These are phyloP conservation scores for Lepeophtheirus nordmannii DNA, from an alignment of 2,888 invertebrate genomes.

Conservation along the genomic window DNA sequence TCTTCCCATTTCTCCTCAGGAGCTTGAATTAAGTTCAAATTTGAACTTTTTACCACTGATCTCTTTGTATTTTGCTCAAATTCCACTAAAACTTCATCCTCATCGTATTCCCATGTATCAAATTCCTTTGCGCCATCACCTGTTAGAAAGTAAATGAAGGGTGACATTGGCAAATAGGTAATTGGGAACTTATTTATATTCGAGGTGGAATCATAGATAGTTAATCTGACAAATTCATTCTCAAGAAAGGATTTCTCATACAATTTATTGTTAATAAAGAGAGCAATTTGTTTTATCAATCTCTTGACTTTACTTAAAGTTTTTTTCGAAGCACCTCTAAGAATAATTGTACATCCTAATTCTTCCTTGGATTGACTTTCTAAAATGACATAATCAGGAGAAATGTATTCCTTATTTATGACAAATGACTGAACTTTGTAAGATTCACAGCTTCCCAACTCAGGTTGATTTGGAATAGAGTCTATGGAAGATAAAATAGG, in stretches of 20 bases:
- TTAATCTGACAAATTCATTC: not conserved
- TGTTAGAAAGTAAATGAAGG: not conserved
- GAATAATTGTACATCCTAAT: constrained; percentile 68
- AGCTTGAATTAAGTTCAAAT: not conserved
- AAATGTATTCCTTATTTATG: not conserved
- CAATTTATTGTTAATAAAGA: constrained; percentile 2
- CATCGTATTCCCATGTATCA: not conserved
- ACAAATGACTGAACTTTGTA: constrained; percentile 49
- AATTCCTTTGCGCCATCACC: not conserved
- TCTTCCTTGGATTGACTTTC: constrained; percentile 40
- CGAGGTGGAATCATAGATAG: not conserved
- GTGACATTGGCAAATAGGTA: not conserved
- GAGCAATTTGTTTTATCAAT: constrained; percentile 43
- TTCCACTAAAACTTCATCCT: not conserved
- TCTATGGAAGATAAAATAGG: constrained; percentile 65
- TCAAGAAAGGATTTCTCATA: constrained; percentile 20
- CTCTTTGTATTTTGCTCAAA: not conserved
- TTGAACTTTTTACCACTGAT: not conserved
- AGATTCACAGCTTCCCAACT: constrained; percentile 63
- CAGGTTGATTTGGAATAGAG: constrained; percentile 53
- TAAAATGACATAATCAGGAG: constrained; percentile 8
- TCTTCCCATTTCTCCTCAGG: not conserved
- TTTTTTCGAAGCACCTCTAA: constrained; percentile 49
- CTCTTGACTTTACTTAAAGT: constrained; percentile 68
- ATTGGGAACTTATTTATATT: not conserved